phyloP scores from a whole-genome alignment of 2,888 invertebrate species.

The Ectobius pallidus region DNA sequence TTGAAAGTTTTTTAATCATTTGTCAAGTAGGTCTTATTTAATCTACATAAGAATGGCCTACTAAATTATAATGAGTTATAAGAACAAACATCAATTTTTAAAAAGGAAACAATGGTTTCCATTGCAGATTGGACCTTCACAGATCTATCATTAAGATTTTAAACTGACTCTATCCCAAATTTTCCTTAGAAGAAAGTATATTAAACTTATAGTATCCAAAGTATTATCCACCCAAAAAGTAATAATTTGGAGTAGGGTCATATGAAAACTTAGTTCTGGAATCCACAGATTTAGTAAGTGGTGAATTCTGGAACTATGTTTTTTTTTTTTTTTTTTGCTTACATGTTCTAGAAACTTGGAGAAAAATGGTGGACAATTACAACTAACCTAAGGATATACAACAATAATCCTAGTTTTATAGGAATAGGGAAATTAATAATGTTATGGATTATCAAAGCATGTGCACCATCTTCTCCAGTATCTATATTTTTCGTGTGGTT shows the following conservation, averaged over 20 bases:
- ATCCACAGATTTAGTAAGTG: constrained; percentile 13
- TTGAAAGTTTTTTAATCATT: too few relatives aligned
- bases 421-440: too few relatives aligned
- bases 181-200: background rate
- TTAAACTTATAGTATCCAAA: too few relatives aligned
- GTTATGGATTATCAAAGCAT: too few relatives aligned
- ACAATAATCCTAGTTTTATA: too few relatives aligned
- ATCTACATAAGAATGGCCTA: too few relatives aligned
- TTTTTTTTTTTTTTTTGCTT: constrained; percentile 42
- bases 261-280: constrained; percentile 31
- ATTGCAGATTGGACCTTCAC: constrained; percentile 32
- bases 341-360: constrained; percentile 35
- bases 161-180: constrained; percentile 27
- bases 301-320: constrained; percentile 38
- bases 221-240: too few relatives aligned
- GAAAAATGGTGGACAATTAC: constrained; percentile 15
- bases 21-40: too few relatives aligned
- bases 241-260: constrained; percentile 17
- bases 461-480: constrained; percentile 17
- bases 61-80: too few relatives aligned
- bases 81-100: too few relatives aligned
- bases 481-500: constrained; percentile 35
- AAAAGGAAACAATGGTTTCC: constrained; percentile 30
- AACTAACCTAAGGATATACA: too few relatives aligned
- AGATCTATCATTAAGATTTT: constrained; percentile 31